Percentiles rank a stretch among this genome's conserved stretches.
Evolutionary conservation across 2,888 invertebrate species (phyloP).

Genomic region (Amphiduros pacificus): DNA sequence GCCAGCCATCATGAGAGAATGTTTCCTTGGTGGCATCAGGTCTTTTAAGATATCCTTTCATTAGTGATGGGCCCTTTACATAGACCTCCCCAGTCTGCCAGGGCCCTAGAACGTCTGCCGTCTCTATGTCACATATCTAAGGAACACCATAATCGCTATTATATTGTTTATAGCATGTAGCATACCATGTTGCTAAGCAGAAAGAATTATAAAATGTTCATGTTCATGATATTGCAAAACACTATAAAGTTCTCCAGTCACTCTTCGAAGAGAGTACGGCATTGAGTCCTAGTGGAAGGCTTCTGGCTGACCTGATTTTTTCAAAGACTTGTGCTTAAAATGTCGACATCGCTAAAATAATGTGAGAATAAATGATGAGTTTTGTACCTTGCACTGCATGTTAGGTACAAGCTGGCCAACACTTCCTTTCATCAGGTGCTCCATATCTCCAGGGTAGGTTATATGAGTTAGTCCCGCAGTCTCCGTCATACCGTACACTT

Average conservation of each 20-base stretch:
- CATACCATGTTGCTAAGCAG: no score
- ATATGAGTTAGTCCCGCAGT: neutral
- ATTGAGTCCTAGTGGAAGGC: no score
- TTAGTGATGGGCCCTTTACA: constrained; percentile 71
- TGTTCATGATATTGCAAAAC: no score
- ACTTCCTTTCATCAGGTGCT: neutral
- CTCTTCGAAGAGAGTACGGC: no score
- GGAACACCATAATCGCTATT: no score
- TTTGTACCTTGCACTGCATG: neutral
- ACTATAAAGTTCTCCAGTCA: no score
- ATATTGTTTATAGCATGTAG: no score
- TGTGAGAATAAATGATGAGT: no score
- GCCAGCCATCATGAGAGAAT: constrained; percentile 82
- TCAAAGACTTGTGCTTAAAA: no score
- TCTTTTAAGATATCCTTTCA: constrained; percentile 78
- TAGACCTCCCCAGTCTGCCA: constrained; percentile 65
- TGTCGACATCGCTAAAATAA: no score
- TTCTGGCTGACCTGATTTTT: no score
- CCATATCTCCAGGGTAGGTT: neutral
- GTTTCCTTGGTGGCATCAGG: constrained; percentile 72
- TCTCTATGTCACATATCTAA: neutral
- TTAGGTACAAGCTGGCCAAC: neutral
- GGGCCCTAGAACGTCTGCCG: neutral
- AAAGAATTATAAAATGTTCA: no score
- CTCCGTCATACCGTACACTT: neutral